Base-by-base conservation (phyloP, 2,797 vertebrate genomes). In the Sebastes kiyomatsui region DNA sequence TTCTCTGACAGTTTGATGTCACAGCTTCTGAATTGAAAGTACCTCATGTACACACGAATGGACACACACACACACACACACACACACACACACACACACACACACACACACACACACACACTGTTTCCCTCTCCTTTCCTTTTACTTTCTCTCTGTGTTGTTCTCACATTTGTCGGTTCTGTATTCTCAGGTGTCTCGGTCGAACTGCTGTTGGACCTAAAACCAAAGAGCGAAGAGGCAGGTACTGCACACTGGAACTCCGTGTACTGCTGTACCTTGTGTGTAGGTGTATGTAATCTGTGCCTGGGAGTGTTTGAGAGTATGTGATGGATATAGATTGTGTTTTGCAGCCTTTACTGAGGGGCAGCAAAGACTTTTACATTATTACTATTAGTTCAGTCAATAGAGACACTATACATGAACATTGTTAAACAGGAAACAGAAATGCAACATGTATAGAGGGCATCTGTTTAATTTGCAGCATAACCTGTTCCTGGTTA, bases 1-100 rank as follows among this genome's bases (percentile, higher is more conserved):
- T 87, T 79, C 71, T 73, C 84, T 91, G 90, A 86, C 82, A 87
- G 75, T 80, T 89, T 11, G 61, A 82, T 90, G 85, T 90, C 87
- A 88, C 68, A 84, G 72, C 72, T 83, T 90, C 66, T 83, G 80
- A 88, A 91, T 68, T 85, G 77, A 85, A 85, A 89, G 56, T 58
- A 83, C 25, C 70, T 73, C 46, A 59, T 84, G 73, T 61, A 75
- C 77, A 83, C 59, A 67, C 13, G 66, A 13, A 62, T 25, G 27
- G 22, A 7, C 2, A 61, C 66, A 42, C 66, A 27, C 79, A 59
- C 60, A 65, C 64, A 55, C 35, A 59, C 72, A 60, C 13, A 25
- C 64, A 28, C 72, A 69, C 42, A 62, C 11, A 60, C 55, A 72
- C 77, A 67, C 76, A 76, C 10, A 56, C 25, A 27, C 27, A 27